These are phyloP conservation scores for Panulirus ornatus DNA, from an alignment of 1,140 invertebrate species.

Conservation along the genomic window DNA sequence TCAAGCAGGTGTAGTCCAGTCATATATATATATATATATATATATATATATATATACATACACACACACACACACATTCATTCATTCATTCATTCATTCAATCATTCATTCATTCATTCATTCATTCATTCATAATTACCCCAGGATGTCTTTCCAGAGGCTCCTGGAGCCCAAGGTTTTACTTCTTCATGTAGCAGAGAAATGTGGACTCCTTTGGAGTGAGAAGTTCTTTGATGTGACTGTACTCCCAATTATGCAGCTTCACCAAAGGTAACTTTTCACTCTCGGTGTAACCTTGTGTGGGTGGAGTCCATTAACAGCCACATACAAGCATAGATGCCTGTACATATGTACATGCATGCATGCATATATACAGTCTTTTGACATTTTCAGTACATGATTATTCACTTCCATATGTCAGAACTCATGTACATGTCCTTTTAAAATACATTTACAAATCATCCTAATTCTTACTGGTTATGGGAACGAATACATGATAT, in stretches of 20 bases:
- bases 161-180: too few species aligned
- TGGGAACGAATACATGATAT: not conserved
- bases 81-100: not conserved
- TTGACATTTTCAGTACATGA: not conserved
- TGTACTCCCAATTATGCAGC: too few species aligned
- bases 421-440: slow-evolving; percentile 8
- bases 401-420: not conserved
- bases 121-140: too few species aligned
- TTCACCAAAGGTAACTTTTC: too few species aligned
- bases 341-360: slow-evolving; percentile 20
- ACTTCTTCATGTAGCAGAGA: too few species aligned
- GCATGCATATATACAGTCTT: not conserved
- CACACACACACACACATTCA: not conserved
- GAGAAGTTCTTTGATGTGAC: too few species aligned
- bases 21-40: not conserved
- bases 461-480: not conserved
- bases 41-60: not conserved
- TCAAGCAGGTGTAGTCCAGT: too few species aligned
- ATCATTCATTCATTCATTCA: not conserved
- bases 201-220: too few species aligned
- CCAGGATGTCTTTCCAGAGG: too few species aligned
- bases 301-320: too few species aligned
- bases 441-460: not conserved
- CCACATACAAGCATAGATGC: not conserved
- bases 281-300: too few species aligned